Evolutionary conservation across 2,797 vertebrate species (phyloP), one percentile per base, ranked within the genome.

Genomic region (Mallotus villosus): DNA sequence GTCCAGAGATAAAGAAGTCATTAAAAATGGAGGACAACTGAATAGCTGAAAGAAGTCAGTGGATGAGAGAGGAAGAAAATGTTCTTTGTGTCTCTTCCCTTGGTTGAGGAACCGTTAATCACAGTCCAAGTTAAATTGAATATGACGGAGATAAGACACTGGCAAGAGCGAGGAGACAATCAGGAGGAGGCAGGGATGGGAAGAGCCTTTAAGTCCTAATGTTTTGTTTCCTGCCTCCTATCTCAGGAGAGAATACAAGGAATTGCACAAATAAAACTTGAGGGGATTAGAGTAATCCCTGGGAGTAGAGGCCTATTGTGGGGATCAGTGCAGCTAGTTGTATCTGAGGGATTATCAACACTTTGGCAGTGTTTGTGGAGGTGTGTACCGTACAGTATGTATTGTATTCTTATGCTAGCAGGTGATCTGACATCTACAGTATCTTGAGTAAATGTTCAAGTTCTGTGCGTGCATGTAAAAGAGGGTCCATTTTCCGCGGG

Each of bases 281-380:
- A 85, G 86, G 86, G 89, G 91, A 93, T 93, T 91, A 92, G 79
- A 80, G 84, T 92, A 93, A 93, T 93, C 91, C 87, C 17, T 77
- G 75, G 78, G 87, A 91, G 86, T 87, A 71, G 81, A 72, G 79
- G 75, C 81, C 82, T 75, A 70, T 89, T 88, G 88, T 85, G 78
- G 74, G 87, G 88, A 92, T 90, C 87, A 87, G 80, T 81, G 79
- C 81, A 76, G 85, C 87, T 90, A 81, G 85, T 87, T 88, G 84
- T 88, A 89, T 90, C 87, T 77, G 61, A 81, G 81, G 90, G 91
- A 92, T 91, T 91, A 89, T 86, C 86, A 81, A 76, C 88, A 86
- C 87, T 90, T 86, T 86, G 83, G 71, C 80, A 78, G 80, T 78
- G 78, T 21, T 69, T 86, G 78, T 84, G 87, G 85, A 87, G 84